These are phyloP conservation scores for Tricholauxania praeusta DNA, from an alignment of 2,888 invertebrate genomes.

Conservation along the genomic window DNA sequence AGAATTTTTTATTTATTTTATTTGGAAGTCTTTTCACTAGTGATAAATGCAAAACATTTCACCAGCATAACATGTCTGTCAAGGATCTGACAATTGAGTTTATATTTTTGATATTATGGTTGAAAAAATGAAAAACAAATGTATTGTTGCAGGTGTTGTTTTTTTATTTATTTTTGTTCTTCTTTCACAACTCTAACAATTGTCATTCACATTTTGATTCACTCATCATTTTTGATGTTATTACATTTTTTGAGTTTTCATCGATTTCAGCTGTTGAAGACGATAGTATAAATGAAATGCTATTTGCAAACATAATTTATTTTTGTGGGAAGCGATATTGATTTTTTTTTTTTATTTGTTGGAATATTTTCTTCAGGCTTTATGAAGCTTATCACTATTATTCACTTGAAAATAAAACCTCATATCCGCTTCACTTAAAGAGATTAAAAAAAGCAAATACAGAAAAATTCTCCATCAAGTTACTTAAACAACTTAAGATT, in stretches of 20 bases:
- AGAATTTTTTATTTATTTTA: background rate
- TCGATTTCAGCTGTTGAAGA: no score
- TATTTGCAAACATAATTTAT: no score
- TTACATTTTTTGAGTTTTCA: no score
- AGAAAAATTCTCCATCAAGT: background rate
- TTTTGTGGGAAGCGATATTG: no score
- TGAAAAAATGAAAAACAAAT: background rate
- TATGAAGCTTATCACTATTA: conserved; percentile 9
- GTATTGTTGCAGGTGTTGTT: background rate
- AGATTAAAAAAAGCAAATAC: background rate
- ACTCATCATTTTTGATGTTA: background rate
- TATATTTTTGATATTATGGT: background rate
- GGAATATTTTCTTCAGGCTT: background rate
- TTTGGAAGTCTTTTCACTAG: background rate
- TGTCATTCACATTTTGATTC: background rate
- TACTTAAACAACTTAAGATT: conserved; percentile 2
- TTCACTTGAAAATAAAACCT: background rate
- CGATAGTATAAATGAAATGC: no score
- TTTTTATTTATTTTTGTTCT: background rate
- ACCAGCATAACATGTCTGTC: conserved; percentile 10
- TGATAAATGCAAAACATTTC: conserved; percentile 23
- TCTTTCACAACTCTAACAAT: background rate
- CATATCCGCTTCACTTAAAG: background rate
- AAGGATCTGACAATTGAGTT: conserved; percentile 4
- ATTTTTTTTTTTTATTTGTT: no score